Percentiles rank a stretch among this genome's conserved stretches.
phyloP scores from a whole-genome alignment of 2,888 invertebrate species.

The Lasioglossum figueresi region DNA sequence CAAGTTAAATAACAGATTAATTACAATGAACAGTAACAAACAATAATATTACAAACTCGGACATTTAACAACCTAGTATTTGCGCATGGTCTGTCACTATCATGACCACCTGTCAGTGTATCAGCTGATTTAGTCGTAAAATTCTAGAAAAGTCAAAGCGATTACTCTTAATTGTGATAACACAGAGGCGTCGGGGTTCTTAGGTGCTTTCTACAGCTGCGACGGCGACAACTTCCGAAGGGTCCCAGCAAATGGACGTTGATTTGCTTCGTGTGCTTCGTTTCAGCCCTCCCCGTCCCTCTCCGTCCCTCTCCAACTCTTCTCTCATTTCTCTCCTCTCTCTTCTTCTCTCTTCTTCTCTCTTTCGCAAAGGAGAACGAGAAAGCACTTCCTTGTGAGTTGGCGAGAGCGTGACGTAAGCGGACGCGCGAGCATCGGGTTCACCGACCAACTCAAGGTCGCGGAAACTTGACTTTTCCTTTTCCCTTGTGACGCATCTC shows the following conservation, averaged over 20 bases:
- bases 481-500: not conserved
- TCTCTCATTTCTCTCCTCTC: not conserved
- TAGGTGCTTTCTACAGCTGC: constrained; percentile 6
- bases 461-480: constrained; percentile 49
- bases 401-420: constrained; percentile 53
- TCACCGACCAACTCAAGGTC: constrained; percentile 61
- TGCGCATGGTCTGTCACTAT: not conserved
- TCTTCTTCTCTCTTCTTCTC: constrained; percentile 1
- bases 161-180: constrained; percentile 37
- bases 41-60: no score
- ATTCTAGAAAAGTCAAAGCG: constrained; percentile 6
- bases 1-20: no score
- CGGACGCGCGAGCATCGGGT: constrained; percentile 52
- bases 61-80: no score
- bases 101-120: not conserved
- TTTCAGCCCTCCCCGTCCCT: not conserved
- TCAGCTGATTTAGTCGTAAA: constrained; percentile 8
- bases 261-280: constrained; percentile 35
- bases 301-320: constrained; percentile 24
- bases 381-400: constrained; percentile 61
- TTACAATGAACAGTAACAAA: no score
- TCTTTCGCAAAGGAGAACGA: constrained; percentile 37
- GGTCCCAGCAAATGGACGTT: constrained; percentile 26
- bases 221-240: constrained; percentile 3
- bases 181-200: constrained; percentile 6